phyloP scores from a whole-genome alignment of 2,888 invertebrate species.

The Falcaria lacertinaria region DNA sequence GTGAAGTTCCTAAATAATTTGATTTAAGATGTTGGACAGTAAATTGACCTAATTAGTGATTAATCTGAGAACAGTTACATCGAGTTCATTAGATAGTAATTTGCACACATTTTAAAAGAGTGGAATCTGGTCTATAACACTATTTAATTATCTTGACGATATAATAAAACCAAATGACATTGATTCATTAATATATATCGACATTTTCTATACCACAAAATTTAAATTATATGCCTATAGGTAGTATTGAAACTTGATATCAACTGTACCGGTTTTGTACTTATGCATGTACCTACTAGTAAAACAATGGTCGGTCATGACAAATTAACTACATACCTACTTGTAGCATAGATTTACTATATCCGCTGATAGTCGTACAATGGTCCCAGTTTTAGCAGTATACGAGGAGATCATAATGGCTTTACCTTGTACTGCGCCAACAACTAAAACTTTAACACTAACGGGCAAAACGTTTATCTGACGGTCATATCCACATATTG shows the following conservation, averaged over 20 bases:
- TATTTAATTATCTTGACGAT: constrained; percentile 4
- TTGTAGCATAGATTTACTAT: constrained; percentile 36
- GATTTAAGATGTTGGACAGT: too few species aligned
- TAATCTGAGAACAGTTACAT: too few species aligned
- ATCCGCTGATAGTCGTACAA: constrained; percentile 46
- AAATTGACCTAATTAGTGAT: too few species aligned
- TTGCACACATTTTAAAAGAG: too few species aligned
- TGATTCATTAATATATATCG: too few species aligned
- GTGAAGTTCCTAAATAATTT: too few species aligned
- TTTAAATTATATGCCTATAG: constrained; percentile 18
- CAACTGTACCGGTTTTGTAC: constrained; percentile 4
- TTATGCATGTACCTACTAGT: constrained; percentile 7
- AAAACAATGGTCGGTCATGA: constrained; percentile 15
- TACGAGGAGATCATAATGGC: constrained; percentile 62
- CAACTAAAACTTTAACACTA: constrained; percentile 47
- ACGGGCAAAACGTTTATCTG: constrained; percentile 34
- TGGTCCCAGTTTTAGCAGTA: constrained; percentile 63
- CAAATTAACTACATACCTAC: constrained; percentile 30
- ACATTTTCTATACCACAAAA: constrained; percentile 14
- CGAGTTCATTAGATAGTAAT: too few species aligned
- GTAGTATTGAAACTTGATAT: too few species aligned
- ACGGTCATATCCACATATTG: constrained; percentile 49
- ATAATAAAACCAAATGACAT: too few species aligned
- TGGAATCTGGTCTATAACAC: constrained; percentile 20
- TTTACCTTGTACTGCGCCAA: constrained; percentile 69